phyloP scores from a whole-genome alignment of 2,888 invertebrate species.

The Glaucopsyche alexis region DNA sequence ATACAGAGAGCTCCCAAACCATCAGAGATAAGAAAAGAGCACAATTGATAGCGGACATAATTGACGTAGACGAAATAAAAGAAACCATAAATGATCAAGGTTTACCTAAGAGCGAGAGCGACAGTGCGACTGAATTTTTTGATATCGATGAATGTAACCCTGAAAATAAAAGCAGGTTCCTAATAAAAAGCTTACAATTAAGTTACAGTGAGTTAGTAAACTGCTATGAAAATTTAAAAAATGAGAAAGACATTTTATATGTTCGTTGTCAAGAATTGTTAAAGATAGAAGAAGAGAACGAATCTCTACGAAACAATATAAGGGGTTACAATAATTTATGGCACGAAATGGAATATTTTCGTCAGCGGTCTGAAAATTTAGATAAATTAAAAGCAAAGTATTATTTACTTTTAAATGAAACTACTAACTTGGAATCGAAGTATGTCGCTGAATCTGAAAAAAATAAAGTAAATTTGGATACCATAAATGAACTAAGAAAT shows the following conservation, averaged over 20 bases:
- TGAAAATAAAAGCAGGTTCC: conserved; percentile 59
- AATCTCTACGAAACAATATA: conserved; percentile 53
- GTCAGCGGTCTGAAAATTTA: conserved; percentile 61
- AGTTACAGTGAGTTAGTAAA: conserved; percentile 63
- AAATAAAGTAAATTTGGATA: conserved; percentile 57
- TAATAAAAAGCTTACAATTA: conserved; percentile 62
- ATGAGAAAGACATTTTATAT: conserved; percentile 58
- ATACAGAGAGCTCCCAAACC: conserved; percentile 48
- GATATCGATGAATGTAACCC: conserved; percentile 51
- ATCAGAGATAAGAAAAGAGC: conserved; percentile 60
- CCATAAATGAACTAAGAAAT: conserved; percentile 56
- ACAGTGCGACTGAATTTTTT: conserved; percentile 45
- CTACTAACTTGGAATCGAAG: conserved; percentile 61
- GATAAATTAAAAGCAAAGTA: conserved; percentile 66
- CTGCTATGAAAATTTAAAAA: conserved; percentile 64
- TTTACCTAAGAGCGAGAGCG: conserved; percentile 43
- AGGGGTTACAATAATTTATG: conserved; percentile 63
- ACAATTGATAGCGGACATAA: conserved; percentile 69
- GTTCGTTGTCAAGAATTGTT: conserved; percentile 56
- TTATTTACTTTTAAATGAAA: conserved; percentile 62
- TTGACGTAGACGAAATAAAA: conserved; percentile 69
- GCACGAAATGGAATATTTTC: conserved; percentile 69
- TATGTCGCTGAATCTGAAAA: conserved; percentile 66
- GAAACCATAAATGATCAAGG: conserved; percentile 61
- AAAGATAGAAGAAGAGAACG: conserved; percentile 60